Evolutionary conservation across 2,888 invertebrate genomes (phyloP).

Genomic region (Nemoura dubitans): DNA sequence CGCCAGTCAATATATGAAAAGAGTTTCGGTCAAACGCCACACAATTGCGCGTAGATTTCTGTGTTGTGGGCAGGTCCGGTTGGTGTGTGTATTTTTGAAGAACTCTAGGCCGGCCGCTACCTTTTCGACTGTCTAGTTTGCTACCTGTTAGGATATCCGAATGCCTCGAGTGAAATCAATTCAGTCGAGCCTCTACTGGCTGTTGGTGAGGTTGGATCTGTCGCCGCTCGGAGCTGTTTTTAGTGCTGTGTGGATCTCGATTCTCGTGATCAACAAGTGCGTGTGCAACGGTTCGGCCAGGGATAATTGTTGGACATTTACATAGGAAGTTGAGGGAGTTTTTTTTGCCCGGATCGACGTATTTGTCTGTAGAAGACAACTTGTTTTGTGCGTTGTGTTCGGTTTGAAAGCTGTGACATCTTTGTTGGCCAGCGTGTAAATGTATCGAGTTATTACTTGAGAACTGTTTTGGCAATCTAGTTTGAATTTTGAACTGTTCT

Average conservation of each 20-base stretch:
- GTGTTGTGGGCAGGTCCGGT: not conserved
- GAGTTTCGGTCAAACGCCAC: not conserved
- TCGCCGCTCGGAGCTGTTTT: not conserved
- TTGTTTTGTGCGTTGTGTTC: not conserved
- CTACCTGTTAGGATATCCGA: not conserved
- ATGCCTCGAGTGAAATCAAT: not conserved
- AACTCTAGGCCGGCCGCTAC: not conserved
- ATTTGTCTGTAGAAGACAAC: not conserved
- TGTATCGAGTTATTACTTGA: not conserved
- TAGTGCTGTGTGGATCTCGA: not conserved
- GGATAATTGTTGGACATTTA: not conserved
- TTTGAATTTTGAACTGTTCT: not conserved
- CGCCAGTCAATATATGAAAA: not conserved
- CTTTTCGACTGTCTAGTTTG: not conserved
- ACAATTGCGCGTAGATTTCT: not conserved
- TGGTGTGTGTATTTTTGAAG: not conserved
- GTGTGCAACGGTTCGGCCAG: not conserved
- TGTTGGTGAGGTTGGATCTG: not conserved
- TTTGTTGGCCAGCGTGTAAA: not conserved
- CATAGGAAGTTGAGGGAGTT: not conserved
- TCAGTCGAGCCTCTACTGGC: not conserved
- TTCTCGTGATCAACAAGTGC: not conserved
- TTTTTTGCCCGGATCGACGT: not conserved
- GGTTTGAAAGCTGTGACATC: not conserved
- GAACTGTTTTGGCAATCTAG: too few relatives aligned